Conservation (phyloP, 37 sponge, comb jelly and placozoan species). For the Agelas oroides region DNA sequence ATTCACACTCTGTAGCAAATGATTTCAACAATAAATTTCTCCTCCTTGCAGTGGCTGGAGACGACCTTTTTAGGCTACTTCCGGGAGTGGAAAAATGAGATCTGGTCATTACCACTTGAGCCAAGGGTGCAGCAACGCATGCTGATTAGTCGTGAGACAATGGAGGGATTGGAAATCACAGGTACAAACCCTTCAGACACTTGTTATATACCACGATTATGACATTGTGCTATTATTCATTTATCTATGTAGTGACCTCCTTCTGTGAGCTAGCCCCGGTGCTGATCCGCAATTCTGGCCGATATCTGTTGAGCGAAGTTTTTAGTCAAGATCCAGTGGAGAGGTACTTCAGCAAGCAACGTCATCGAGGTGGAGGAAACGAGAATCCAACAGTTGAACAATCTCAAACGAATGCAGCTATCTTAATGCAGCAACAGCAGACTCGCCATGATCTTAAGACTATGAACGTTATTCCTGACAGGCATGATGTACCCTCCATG, state of each 20-base stretch:
- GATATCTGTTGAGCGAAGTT: slow-evolving; percentile 8
- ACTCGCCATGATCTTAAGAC: background rate
- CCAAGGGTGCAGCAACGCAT: background rate
- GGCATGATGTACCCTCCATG: background rate
- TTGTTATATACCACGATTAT: background rate
- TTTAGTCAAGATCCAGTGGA: slow-evolving; percentile 21
- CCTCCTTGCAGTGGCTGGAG: no score
- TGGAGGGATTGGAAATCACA: slow-evolving; percentile 12
- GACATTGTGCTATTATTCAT: no score
- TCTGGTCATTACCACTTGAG: background rate
- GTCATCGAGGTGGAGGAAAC: slow-evolving; percentile 15
- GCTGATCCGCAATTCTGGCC: slow-evolving; percentile 1
- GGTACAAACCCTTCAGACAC: background rate
- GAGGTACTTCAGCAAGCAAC: background rate
- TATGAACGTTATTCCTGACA: slow-evolving; percentile 23
- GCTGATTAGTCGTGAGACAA: background rate
- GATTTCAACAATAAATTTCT: no score
- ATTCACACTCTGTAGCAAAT: no score
- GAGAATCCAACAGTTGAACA: slow-evolving; percentile 17
- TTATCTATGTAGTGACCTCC: slow-evolving; percentile 5
- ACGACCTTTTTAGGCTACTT: background rate
- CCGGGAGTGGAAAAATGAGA: slow-evolving; percentile 10
- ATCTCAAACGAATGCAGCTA: slow-evolving; percentile 5
- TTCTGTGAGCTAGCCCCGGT: slow-evolving; percentile 20
- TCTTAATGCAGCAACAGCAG: background rate